Evolutionary conservation across 2,797 vertebrate species (phyloP).

Genomic region (Sebastiscus albofasciatus): DNA sequence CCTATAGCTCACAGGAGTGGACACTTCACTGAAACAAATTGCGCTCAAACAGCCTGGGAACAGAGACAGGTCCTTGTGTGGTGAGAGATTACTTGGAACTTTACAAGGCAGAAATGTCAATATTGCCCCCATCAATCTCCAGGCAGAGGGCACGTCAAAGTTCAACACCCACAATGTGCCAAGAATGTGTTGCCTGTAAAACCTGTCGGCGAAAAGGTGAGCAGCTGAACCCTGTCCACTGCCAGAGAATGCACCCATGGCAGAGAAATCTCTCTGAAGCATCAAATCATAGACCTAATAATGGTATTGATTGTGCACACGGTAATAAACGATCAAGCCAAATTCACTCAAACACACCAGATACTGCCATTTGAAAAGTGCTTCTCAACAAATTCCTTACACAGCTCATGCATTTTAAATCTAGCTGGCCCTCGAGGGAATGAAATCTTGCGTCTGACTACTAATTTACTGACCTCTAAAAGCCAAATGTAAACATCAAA

Average conservation of each 20-base stretch:
- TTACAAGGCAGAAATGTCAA: constrained; percentile 63
- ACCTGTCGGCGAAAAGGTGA: constrained; percentile 5
- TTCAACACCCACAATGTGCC: constrained; percentile 43
- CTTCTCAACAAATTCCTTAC: constrained; percentile 1
- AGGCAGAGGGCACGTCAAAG: constrained; percentile 48
- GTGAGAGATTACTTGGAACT: constrained; percentile 49
- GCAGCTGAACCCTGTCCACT: not conserved
- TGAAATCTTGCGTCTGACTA: not conserved
- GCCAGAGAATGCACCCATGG: not conserved
- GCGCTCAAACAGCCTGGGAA: constrained; percentile 2
- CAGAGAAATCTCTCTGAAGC: not conserved
- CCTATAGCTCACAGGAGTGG: not conserved
- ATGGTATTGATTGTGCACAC: not conserved
- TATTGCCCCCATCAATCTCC: constrained; percentile 53
- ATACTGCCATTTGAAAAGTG: not conserved
- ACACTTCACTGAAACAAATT: constrained; percentile 33
- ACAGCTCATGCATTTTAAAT: constrained; percentile 36
- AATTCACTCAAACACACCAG: constrained; percentile 2
- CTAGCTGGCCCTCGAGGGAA: not conserved
- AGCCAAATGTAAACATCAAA: constrained; percentile 15
- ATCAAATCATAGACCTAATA: not conserved
- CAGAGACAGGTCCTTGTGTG: constrained; percentile 40
- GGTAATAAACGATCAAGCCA: not conserved
- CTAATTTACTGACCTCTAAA: constrained; percentile 16
- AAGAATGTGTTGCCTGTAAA: constrained; percentile 44